Conservation (phyloP, 2,888 invertebrate genomes). For the Himalopsyche anomala region DNA sequence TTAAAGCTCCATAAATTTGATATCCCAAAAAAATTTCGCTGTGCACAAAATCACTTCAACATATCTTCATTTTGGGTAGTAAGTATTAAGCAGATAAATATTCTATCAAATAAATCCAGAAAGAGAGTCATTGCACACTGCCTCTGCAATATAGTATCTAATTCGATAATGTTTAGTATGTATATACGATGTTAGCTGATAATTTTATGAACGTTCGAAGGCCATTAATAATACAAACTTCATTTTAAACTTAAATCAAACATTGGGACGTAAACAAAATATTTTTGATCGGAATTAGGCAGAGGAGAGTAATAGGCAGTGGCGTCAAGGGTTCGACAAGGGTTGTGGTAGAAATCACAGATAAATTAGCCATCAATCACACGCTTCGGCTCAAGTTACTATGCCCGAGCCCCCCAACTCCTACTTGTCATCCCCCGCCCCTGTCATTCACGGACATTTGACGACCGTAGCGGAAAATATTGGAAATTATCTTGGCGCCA, state of each 20-base stretch:
- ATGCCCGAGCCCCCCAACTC: background rate
- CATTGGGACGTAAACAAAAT: slow-evolving; percentile 20
- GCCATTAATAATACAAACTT: background rate
- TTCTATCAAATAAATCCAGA: too few species aligned
- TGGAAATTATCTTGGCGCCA: slow-evolving; percentile 31
- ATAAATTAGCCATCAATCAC: slow-evolving; percentile 64
- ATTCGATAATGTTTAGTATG: too few species aligned
- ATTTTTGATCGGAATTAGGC: slow-evolving; percentile 33
- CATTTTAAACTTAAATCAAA: slow-evolving; percentile 12
- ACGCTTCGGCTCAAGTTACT: slow-evolving; percentile 48
- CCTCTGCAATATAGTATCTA: too few species aligned
- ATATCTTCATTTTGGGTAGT: too few species aligned
- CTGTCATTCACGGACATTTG: slow-evolving; percentile 26
- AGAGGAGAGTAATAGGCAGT: background rate
- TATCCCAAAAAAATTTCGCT: too few species aligned
- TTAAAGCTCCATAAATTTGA: too few species aligned
- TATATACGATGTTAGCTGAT: too few species aligned
- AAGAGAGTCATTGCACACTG: too few species aligned
- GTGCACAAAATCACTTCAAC: too few species aligned
- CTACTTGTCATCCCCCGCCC: background rate
- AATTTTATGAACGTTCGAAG: too few species aligned
- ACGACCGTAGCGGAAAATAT: slow-evolving; percentile 15
- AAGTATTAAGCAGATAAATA: too few species aligned
- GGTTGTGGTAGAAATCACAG: slow-evolving; percentile 56
- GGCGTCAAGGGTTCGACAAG: slow-evolving; percentile 9